phyloP scores from a whole-genome alignment of 2,797 vertebrate species.

The Clarias fuscus region DNA sequence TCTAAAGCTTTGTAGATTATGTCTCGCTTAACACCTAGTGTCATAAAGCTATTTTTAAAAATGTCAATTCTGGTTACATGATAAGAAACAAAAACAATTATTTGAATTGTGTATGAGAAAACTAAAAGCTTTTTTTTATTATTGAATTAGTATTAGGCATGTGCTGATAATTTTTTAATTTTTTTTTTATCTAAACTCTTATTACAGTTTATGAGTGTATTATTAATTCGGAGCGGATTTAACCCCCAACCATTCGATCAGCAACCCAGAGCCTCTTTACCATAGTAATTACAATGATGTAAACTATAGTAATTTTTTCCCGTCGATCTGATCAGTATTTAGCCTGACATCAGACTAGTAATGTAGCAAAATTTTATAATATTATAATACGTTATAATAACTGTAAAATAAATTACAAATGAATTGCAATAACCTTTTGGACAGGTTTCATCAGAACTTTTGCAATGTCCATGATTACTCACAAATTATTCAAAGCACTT shows the following conservation, averaged over 20 bases:
- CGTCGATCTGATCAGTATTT: too few species aligned
- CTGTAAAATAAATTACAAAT: not conserved
- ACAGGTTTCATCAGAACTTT: not conserved
- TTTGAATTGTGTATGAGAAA: not conserved
- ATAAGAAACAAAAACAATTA: constrained; percentile 16
- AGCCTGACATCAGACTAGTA: not conserved
- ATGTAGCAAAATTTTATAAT: too few species aligned
- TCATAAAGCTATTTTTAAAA: constrained; percentile 39
- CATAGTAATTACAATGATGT: too few species aligned
- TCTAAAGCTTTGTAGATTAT: constrained; percentile 49
- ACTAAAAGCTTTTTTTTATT: too few species aligned
- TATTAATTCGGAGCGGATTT: not conserved
- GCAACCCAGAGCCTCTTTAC: too few species aligned
- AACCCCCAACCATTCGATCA: not conserved
- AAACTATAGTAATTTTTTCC: too few species aligned
- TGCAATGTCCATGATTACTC: not conserved
- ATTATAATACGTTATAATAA: not conserved
- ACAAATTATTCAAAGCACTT: not conserved
- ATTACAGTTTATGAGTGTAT: not conserved
- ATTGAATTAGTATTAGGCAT: not conserved
- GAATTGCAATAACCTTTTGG: not conserved
- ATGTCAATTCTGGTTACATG: constrained; percentile 5
- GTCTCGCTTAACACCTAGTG: constrained; percentile 49
- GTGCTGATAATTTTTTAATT: not conserved
- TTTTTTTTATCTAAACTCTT: not conserved